Percentiles rank a stretch among this genome's conserved stretches.
Evolutionary conservation across 2,888 invertebrate species (phyloP).

Genomic region (Eilema caniola): DNA sequence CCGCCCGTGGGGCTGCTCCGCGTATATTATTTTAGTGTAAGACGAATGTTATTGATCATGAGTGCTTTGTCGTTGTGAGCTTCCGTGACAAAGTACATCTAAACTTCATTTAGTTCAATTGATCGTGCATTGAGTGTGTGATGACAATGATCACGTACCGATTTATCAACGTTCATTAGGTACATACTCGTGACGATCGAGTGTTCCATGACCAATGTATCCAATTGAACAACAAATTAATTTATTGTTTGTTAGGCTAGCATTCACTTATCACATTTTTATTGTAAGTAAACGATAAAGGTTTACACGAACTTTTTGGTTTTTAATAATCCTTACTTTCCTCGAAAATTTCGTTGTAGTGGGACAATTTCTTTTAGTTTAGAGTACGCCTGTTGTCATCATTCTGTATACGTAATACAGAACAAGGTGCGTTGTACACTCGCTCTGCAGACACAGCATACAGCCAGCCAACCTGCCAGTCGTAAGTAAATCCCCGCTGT

Average conservation of each 20-base stretch:
- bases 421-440: not conserved
- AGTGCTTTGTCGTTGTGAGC: conserved; percentile 47
- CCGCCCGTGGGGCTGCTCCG: not conserved
- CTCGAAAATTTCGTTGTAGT: no score
- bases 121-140: not conserved
- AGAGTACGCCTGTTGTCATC: not conserved
- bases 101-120: conserved; percentile 46
- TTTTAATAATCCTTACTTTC: no score
- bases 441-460: not conserved
- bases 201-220: not conserved
- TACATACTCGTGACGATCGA: not conserved
- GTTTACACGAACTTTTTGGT: no score
- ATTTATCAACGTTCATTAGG: not conserved
- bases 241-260: no score
- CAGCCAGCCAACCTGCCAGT: not conserved
- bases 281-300: no score
- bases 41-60: conserved; percentile 40
- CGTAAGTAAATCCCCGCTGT: not conserved
- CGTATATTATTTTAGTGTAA: conserved; percentile 50
- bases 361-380: not conserved
- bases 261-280: no score
- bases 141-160: not conserved
- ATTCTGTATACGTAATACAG: not conserved
- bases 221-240: no score
- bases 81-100: conserved; percentile 43